phyloP scores from a whole-genome alignment of 1,140 invertebrate genomes.

The Trichonephila inaurata region DNA sequence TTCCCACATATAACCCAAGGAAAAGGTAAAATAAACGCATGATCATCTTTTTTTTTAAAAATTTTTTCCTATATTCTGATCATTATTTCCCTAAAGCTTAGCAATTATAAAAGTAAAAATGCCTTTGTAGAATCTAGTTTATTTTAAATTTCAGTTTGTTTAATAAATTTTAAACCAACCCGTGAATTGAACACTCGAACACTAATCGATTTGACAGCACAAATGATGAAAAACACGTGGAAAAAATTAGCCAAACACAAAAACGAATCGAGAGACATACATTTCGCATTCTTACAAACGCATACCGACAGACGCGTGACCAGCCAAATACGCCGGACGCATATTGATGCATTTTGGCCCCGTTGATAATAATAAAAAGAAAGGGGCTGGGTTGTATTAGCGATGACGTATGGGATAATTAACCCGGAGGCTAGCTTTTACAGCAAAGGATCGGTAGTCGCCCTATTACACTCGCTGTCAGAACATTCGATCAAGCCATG shows the following conservation, averaged over 20 bases:
- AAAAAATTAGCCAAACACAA: neutral
- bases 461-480: slow-evolving; percentile 28
- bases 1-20: no score
- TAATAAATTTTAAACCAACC: no score
- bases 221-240: no score
- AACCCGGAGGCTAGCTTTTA: slow-evolving; percentile 33
- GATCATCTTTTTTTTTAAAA: no score
- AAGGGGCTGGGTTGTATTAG: slow-evolving; percentile 47
- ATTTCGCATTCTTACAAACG: neutral
- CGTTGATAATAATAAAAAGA: slow-evolving; percentile 5
- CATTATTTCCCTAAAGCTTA: no score
- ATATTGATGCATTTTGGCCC: slow-evolving; percentile 31
- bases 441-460: slow-evolving; percentile 27
- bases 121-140: no score
- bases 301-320: slow-evolving; percentile 24
- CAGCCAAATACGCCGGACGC: neutral
- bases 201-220: no score
- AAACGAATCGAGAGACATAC: neutral
- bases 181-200: no score
- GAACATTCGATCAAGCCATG: neutral
- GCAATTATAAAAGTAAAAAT: no score
- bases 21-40: no score
- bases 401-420: slow-evolving; percentile 64
- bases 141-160: no score
- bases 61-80: no score